A percentile compares a stretch with the other conserved stretches of the same genome.
These are phyloP conservation scores for Orientallactaga bullata DNA, from an alignment of 2,113 vertebrate species.

Conservation along the genomic window DNA sequence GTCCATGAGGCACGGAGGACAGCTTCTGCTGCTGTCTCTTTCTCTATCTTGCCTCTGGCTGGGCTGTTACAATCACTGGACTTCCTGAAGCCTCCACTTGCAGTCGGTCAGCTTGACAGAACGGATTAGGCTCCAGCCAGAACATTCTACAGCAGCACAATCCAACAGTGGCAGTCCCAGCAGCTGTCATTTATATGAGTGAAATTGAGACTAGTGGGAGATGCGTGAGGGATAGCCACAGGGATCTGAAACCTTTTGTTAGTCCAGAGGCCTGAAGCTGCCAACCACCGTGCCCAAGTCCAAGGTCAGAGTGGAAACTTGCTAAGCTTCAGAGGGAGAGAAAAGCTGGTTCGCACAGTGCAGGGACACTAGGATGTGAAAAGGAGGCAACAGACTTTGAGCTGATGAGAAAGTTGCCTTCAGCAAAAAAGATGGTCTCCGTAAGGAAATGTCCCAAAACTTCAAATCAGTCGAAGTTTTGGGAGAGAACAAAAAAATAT, in stretches of 20 bases:
- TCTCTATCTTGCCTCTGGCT: slow-evolving; percentile 75
- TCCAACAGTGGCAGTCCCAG: slow-evolving; percentile 64
- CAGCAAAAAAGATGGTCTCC: not conserved
- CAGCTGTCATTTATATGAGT: slow-evolving; percentile 60
- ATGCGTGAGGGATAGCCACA: slow-evolving; percentile 1
- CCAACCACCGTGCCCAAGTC: slow-evolving; percentile 56
- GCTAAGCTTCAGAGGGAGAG: not conserved
- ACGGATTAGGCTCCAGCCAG: slow-evolving; percentile 54
- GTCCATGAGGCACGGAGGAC: not conserved
- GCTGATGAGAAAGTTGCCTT: slow-evolving; percentile 25
- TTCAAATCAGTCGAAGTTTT: not conserved
- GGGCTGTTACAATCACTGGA: slow-evolving; percentile 55
- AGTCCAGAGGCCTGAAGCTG: slow-evolving; percentile 42
- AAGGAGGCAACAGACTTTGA: slow-evolving; percentile 1
- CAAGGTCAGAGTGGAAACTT: slow-evolving; percentile 58
- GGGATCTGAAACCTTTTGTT: slow-evolving; percentile 66
- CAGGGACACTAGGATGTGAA: not conserved
- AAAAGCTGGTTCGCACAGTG: not conserved
- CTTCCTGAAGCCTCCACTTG: slow-evolving; percentile 71
- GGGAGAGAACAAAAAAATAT: not conserved
- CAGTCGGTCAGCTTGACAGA: not conserved
- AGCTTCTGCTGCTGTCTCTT: not conserved
- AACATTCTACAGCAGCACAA: not conserved
- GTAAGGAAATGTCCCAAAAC: slow-evolving; percentile 3
- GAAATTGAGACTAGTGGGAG: slow-evolving; percentile 45